Conservation (phyloP, 2,888 invertebrate species). For the Penaeus monodon region DNA sequence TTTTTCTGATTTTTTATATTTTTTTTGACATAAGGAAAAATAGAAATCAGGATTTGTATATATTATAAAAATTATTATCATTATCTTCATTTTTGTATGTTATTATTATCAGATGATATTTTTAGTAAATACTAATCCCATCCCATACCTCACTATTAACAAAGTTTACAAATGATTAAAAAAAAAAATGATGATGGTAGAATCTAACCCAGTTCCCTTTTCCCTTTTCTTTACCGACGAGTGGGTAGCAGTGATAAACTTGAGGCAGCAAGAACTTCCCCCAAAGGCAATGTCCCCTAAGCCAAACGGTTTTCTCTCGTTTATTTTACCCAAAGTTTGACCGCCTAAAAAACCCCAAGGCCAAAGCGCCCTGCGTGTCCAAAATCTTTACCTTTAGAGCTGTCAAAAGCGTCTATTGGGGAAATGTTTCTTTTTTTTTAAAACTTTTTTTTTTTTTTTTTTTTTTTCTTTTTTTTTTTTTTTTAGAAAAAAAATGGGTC, state of each 20-base stretch:
- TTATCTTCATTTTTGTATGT: neutral
- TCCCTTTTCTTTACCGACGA: slow-evolving; percentile 44
- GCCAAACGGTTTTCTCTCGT: slow-evolving; percentile 51
- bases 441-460: neutral
- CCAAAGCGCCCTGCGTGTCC: slow-evolving; percentile 54
- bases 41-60: too few relatives aligned
- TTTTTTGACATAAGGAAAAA: too few relatives aligned
- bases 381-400: slow-evolving; percentile 57
- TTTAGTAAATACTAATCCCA: neutral
- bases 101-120: neutral
- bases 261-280: slow-evolving; percentile 29
- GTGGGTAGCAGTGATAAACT: slow-evolving; percentile 40
- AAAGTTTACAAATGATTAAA: too few relatives aligned
- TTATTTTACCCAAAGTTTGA: slow-evolving; percentile 43
- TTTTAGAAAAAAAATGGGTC: slow-evolving; percentile 56
- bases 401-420: slow-evolving; percentile 56
- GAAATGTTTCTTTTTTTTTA: slow-evolving; percentile 28
- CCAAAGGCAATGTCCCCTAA: slow-evolving; percentile 44
- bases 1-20: too few relatives aligned
- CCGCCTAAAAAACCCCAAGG: slow-evolving; percentile 49
- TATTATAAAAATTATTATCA: too few relatives aligned
- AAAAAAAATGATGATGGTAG: neutral
- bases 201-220: neutral
- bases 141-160: too few relatives aligned
- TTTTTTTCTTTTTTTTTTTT: slow-evolving; percentile 41